Evolutionary conservation across 2,797 vertebrate genomes (phyloP).

Genomic region (Protosalanx chinensis): DNA sequence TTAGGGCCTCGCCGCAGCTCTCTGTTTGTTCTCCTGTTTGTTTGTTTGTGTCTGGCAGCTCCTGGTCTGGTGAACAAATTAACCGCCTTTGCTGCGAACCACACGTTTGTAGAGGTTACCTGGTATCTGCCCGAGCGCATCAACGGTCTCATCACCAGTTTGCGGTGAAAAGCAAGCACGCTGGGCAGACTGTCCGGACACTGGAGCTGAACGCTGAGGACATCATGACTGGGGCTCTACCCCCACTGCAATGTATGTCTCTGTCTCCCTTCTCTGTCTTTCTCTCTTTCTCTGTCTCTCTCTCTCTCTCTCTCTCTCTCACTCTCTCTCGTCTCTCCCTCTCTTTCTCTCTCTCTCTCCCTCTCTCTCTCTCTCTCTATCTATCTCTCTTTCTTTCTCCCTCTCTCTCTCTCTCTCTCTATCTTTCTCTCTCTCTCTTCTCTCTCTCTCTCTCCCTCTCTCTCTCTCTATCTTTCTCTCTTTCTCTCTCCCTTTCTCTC

Average conservation of each 20-base stretch:
- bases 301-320: conserved; percentile 11
- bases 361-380: background rate
- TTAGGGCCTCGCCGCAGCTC: background rate
- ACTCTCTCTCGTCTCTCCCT: conserved; percentile 6
- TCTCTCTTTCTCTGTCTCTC: conserved; percentile 1
- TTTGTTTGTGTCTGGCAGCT: conserved; percentile 68
- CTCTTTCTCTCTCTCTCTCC: background rate
- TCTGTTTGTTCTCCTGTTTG: background rate
- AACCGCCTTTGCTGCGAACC: conserved; percentile 86
- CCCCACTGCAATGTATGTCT: conserved; percentile 92
- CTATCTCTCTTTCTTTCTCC: background rate
- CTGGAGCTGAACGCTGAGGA: conserved; percentile 88
- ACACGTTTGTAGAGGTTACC: conserved; percentile 85
- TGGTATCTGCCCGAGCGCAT: conserved; percentile 93
- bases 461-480: background rate
- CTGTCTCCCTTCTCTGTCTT: background rate
- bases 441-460: background rate
- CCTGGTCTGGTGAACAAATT: conserved; percentile 94
- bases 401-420: background rate
- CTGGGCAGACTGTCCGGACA: conserved; percentile 77
- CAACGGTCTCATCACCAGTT: conserved; percentile 96
- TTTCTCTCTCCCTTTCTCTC: background rate
- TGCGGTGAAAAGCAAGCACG: conserved; percentile 89
- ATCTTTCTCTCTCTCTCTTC: background rate
- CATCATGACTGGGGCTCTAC: conserved; percentile 84